A percentile compares a stretch with the other conserved stretches of the same genome.
Conservation (phyloP, 2,113 vertebrate species). For the Pollimyrus isidori region DNA sequence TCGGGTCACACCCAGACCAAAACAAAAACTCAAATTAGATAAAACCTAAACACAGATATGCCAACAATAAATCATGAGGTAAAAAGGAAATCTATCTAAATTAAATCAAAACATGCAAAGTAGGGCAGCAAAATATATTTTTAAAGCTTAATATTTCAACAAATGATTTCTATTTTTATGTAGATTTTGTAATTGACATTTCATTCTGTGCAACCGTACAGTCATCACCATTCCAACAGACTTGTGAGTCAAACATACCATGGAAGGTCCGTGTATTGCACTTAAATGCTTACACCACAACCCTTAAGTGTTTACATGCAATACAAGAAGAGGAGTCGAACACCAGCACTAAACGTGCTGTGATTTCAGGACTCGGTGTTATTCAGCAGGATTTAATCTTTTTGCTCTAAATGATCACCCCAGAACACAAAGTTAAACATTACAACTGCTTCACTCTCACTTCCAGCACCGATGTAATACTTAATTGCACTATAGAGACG, state of each 20-base stretch:
- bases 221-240: not conserved
- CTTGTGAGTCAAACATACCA: conserved; percentile 29
- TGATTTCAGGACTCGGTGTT: not conserved
- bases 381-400: not conserved
- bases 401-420: not conserved
- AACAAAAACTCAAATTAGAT: not conserved
- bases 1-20: not conserved
- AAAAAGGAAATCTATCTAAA: not conserved
- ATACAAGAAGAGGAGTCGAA: not conserved
- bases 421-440: not conserved
- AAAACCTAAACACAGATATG: not conserved
- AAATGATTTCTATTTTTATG: not conserved
- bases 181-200: not conserved
- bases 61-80: not conserved
- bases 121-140: not conserved
- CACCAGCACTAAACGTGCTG: not conserved
- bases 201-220: not conserved
- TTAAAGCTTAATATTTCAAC: not conserved
- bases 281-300: not conserved
- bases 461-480: not conserved
- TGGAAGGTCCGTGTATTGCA: conserved; percentile 24
- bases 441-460: not conserved
- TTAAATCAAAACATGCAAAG: not conserved
- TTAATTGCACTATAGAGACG: not conserved
- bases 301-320: not conserved